Base-by-base conservation (phyloP, 2,113 vertebrate genomes). In the Siniperca chuatsi region DNA sequence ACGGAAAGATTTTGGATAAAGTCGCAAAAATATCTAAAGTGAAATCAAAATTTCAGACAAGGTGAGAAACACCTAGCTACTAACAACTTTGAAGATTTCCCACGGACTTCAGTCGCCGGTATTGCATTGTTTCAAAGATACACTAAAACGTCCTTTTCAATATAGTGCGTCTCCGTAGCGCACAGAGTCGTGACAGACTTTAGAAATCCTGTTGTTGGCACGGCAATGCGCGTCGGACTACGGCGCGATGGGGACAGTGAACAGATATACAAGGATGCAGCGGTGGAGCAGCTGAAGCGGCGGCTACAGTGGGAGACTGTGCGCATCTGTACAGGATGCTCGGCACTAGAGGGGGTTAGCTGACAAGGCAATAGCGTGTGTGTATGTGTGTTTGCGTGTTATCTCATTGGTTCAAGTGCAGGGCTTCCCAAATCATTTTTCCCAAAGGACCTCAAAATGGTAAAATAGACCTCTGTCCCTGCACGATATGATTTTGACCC, bases 321-420 rank as follows among this genome's bases (percentile, higher is more conserved):
- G 90, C 83, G 86, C 93, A 84, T 94, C 89, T 95, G 94, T 95
- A 89, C 94, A 79, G 85, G 89, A 69, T 58, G 70, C 83, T 95
- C 83, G 88, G 96, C 97, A 95, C 97, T 98, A 98, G 97, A 96
- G 97, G 97, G 97, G 93, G 97, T 93, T 96, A 94, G 96, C 90
- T 68, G 95, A 97, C 96, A 95, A 96, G 94, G 93, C 89, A 95
- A 95, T 84, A 88, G 82, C 75, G 78, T 75, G 76, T 79, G 68
- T 68, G 76, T 70, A 71, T 68, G 84, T 67, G 61, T 61, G 75
- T 82, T 68, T 66, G 76, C 65, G 79, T 66, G 71, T 80, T 65
- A 42, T 69, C 72, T 75, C 35, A 57, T 52, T 81, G 74, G 80
- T 83, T 84, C 78, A 82, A 87, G 50, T 79, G 57, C 82, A 77